A percentile compares a stretch with the other conserved stretches of the same genome.
Conservation (phyloP, 2,888 invertebrate species). For the Pollenia amentaria region DNA sequence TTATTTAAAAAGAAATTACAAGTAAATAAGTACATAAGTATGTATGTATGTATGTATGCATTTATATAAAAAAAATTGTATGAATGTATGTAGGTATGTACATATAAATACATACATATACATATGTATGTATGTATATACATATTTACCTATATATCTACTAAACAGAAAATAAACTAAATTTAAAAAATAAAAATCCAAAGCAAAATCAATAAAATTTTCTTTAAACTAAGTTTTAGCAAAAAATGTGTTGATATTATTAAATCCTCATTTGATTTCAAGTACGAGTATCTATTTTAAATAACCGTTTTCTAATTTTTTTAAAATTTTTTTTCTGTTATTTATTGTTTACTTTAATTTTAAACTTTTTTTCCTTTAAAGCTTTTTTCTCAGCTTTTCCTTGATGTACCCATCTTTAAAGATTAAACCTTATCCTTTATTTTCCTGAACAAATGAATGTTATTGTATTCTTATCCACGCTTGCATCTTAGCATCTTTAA, state of each 20-base stretch:
- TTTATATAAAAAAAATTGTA: not conserved
- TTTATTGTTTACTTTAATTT: not conserved
- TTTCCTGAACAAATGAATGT: conserved; percentile 5
- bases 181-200: too few species aligned
- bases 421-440: conserved; percentile 56
- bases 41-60: not conserved
- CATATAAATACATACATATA: not conserved
- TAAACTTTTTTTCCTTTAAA: not conserved
- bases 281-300: too few species aligned
- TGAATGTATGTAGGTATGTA: conserved; percentile 1
- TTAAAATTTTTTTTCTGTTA: not conserved
- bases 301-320: not conserved
- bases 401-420: conserved; percentile 30
- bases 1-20: conserved; percentile 49
- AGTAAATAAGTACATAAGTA: conserved; percentile 27
- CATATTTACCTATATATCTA: not conserved
- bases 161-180: not conserved
- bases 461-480: conserved; percentile 15
- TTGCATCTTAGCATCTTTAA: not conserved
- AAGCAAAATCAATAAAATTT: too few species aligned
- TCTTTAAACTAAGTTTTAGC: too few species aligned
- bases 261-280: too few species aligned
- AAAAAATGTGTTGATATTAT: too few species aligned
- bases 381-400: conserved; percentile 28
- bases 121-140: not conserved